Conservation (phyloP, 2,113 vertebrate genomes). For the Coregonus clupeaformis region DNA sequence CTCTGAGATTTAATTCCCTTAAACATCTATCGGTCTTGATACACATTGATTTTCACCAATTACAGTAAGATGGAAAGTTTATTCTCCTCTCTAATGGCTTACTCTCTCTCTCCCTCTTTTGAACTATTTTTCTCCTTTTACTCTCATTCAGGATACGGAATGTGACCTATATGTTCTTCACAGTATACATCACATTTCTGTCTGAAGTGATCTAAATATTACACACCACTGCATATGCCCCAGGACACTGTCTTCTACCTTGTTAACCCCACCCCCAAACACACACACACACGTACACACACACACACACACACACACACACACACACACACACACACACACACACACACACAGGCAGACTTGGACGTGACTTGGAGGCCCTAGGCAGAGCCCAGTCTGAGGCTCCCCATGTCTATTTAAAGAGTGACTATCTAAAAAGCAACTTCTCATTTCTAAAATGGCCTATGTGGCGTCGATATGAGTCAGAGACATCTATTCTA, state of each 20-base stretch:
- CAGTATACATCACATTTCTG: too few relatives aligned
- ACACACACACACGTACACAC: constrained; percentile 2
- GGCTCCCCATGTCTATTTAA: too few relatives aligned
- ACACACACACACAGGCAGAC: not conserved
- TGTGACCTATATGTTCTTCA: not conserved
- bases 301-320: not conserved
- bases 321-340: too few relatives aligned
- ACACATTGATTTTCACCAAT: not conserved
- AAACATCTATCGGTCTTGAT: constrained; percentile 1
- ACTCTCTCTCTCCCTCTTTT: not conserved
- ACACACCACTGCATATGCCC: too few relatives aligned
- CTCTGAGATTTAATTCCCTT: not conserved
- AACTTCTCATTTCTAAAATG: too few relatives aligned
- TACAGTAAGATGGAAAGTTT: not conserved
- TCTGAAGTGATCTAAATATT: too few relatives aligned
- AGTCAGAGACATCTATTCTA: too few relatives aligned
- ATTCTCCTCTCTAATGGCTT: not conserved
- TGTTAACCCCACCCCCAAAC: not conserved
- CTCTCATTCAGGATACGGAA: not conserved
- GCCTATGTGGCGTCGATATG: too few relatives aligned
- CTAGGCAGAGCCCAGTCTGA: too few relatives aligned
- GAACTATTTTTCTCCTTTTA: too few relatives aligned
- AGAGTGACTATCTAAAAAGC: too few relatives aligned
- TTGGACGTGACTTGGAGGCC: not conserved
- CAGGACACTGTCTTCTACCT: too few relatives aligned